phyloP scores from a whole-genome alignment of 2,797 vertebrate genomes.

The Eidolon dupreanum region DNA sequence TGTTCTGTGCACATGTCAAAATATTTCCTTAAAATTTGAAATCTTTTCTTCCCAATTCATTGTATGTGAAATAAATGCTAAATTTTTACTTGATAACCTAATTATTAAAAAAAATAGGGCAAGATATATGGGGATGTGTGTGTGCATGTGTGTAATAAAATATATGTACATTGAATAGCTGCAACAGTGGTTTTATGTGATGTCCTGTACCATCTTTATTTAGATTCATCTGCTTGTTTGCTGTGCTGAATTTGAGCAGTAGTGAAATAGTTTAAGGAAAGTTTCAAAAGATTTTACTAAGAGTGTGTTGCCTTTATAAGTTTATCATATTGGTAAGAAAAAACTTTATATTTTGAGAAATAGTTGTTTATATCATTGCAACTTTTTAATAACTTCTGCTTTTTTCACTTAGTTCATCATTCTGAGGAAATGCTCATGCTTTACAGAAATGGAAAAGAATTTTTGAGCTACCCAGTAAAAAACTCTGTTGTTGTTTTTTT shows the following conservation, averaged over 20 bases:
- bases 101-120: background rate
- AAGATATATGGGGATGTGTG: background rate
- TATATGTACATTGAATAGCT: background rate
- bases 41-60: background rate
- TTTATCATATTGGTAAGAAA: background rate
- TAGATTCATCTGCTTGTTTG: background rate
- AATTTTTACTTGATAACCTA: background rate
- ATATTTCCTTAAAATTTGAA: conserved; percentile 29
- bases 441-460: background rate
- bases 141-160: background rate
- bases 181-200: background rate
- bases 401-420: background rate
- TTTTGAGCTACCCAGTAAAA: background rate
- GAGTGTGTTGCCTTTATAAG: background rate
- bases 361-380: background rate
- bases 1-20: background rate
- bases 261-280: conserved; percentile 13
- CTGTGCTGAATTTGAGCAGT: background rate
- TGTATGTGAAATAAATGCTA: background rate
- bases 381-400: conserved; percentile 17
- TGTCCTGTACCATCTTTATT: background rate
- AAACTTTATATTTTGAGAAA: background rate
- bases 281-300: background rate
- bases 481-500: background rate
- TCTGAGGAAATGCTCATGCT: background rate